Base-by-base conservation (phyloP, 2,888 invertebrate species). In the Dicyrtoma fusca region DNA sequence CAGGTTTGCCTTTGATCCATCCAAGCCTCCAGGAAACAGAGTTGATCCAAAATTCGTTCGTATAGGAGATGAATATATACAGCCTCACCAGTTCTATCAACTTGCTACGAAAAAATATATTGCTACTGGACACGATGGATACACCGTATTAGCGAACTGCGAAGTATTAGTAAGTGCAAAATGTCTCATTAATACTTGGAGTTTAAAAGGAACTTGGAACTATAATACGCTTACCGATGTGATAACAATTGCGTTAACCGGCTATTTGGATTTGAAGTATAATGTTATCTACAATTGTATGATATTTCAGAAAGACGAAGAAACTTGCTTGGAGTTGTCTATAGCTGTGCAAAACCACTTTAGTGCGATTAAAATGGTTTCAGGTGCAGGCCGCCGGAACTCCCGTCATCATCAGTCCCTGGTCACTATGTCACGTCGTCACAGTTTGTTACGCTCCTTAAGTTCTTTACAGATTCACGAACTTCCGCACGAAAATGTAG, bases 271-370 rank as follows among this genome's bases (percentile, higher is more conserved):
- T n/a, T n/a, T n/a, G n/a, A n/a, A n/a, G n/a, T n/a, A n/a, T n/a
- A n/a, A n/a, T n/a, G 23, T n/a, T 11, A 51, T 51, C 13, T 47
- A 6, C n/a, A 6, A 8, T 69, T 71, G 55, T 47, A 0, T 19
- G n/a, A 21, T n/a, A 5, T 1, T 82, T 0, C 81, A 93, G 92
- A 87, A 93, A 79, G 89, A 90, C 80, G 92, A 93, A 69, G 95
- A 95, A 82, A 90, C 92, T 84, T 92, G 93, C 80, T 92, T 94
- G 0, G 91, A 93, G 82, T 84, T 95, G 75, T 91, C 92, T 10
- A 88, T 92, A 81, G 91, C 92, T 0, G 87, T 95, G 23, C 92
- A 94, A 85, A 95, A 95, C 84, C 94, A 95, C 83, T 95, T 95
- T 84, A 89, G 91, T 72, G 92, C 95, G 1, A 93, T 95, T 80